These are phyloP conservation scores for Acleris holmiana DNA, from an alignment of 2,888 invertebrate genomes.

Conservation along the genomic window DNA sequence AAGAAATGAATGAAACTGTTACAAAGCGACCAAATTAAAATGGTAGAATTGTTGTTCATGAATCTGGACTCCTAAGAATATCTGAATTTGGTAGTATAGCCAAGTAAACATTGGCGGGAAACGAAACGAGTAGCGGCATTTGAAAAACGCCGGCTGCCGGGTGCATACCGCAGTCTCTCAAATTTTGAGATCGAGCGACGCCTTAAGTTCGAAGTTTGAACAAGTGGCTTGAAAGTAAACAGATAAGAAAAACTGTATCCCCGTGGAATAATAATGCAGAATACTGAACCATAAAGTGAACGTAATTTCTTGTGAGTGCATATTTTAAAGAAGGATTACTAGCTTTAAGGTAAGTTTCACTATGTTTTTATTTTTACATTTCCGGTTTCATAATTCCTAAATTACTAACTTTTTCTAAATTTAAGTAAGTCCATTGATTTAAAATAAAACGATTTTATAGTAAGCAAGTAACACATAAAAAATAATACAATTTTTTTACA, in stretches of 20 bases:
- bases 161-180: slow-evolving; percentile 41
- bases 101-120: slow-evolving; percentile 54
- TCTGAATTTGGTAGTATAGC: slow-evolving; percentile 27
- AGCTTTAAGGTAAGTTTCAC: slow-evolving; percentile 9
- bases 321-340: slow-evolving; percentile 14
- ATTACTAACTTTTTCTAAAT: too few species aligned
- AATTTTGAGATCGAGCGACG: slow-evolving; percentile 38
- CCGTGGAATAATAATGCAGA: slow-evolving; percentile 17
- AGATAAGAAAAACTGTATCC: slow-evolving; percentile 5
- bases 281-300: slow-evolving; percentile 22
- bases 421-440: too few species aligned
- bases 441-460: too few species aligned
- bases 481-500: too few species aligned
- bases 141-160: slow-evolving; percentile 59
- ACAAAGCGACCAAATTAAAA: slow-evolving; percentile 22
- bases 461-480: too few species aligned
- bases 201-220: slow-evolving; percentile 47
- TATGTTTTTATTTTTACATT: too few species aligned
- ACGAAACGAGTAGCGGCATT: slow-evolving; percentile 49
- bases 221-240: slow-evolving; percentile 41
- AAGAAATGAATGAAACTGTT: slow-evolving; percentile 21
- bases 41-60: neutral
- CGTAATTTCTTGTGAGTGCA: slow-evolving; percentile 5
- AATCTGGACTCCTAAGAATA: neutral
- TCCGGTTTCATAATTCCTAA: too few species aligned